Base-by-base conservation (phyloP, 2,113 vertebrate genomes). In the Sturnus vulgaris region DNA sequence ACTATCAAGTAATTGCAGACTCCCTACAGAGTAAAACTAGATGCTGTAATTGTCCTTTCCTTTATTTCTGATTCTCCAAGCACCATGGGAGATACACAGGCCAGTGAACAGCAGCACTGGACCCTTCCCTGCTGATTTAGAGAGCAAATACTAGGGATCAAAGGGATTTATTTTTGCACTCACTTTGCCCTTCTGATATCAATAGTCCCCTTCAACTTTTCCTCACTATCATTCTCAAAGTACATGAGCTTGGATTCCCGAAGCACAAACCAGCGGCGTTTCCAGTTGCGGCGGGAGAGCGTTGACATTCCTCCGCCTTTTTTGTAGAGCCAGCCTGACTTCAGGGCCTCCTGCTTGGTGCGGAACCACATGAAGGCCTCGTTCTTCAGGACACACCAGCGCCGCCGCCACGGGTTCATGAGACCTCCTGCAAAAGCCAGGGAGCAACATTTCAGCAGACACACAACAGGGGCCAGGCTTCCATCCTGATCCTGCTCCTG, bases 311-410 rank as follows among this genome's bases (percentile, higher is more conserved):
- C 99, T 13, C 99, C 99, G 5, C 99, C 99, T 71, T 99, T 99
- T 93, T 99, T 99, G 83, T 99, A 98, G n/a, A 99, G 98, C 98
- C 99, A 99, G 76, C 99, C 99, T 0, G 98, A 99, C 92, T 99
- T 99, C 53, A 99, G 90, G 5, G 98, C 98, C 92, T 99, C 98
- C 96, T 99, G 99, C 89, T 99, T 99, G 82, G 98, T 98, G 69
- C 98, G 97, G 93, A 98, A 99, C 99, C 99, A 99, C 99, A 99
- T 99, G 96, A 99, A 99, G 53, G 98, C 99, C 89, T 99, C 99
- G 0, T 99, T 99, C 96, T 99, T 99, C 70, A 99, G 97, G 49
- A 99, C 98, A 14, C 99, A 99, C 99, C 99, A 99, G 90, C 99
- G 98, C 2, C 98, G 98, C 52, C 98, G 98, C 99, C 99, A 99